These are phyloP conservation scores for Hoplostethus mediterraneus DNA, from an alignment of 2,797 vertebrate genomes.

Conservation along the genomic window DNA sequence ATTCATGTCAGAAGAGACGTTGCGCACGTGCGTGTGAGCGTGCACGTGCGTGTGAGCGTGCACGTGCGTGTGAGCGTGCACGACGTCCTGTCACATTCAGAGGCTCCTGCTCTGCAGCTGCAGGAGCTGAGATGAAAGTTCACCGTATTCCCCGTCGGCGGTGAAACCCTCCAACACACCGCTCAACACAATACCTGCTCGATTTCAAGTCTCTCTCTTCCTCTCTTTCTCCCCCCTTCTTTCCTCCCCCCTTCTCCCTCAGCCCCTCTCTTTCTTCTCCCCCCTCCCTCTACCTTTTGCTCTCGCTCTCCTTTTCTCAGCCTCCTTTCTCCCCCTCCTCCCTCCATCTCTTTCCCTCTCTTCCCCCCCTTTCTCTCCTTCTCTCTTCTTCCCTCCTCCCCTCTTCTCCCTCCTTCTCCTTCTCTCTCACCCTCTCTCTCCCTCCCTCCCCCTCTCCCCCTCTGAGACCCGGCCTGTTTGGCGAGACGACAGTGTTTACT, in stretches of 20 bases:
- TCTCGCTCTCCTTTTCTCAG: background rate
- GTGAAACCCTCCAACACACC: conserved; percentile 12
- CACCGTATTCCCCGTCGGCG: conserved; percentile 36
- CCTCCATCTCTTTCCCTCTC: background rate
- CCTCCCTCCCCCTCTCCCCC: conserved; percentile 24
- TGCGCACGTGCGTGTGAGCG: conserved; percentile 9
- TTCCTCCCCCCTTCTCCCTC: background rate
- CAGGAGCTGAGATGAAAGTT: conserved; percentile 40
- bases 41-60: background rate
- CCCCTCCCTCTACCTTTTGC: background rate
- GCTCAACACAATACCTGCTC: background rate
- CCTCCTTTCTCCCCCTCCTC: background rate
- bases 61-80: conserved; percentile 11
- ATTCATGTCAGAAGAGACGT: conserved; percentile 41
- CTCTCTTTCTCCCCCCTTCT: background rate
- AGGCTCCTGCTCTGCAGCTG: conserved; percentile 41
- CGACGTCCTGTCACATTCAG: background rate
- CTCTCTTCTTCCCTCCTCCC: background rate
- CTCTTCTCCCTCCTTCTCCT: background rate
- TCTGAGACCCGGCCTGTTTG: conserved; percentile 45
- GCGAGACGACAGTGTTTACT: conserved; percentile 51
- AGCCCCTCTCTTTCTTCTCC: background rate
- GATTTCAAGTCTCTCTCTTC: background rate
- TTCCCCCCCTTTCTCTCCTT: background rate
- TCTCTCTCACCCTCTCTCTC: conserved; percentile 1